These are phyloP conservation scores for Palythoa heliodiscus DNA, from an alignment of 92 coral and sea anemone genomes.

Conservation along the genomic window DNA sequence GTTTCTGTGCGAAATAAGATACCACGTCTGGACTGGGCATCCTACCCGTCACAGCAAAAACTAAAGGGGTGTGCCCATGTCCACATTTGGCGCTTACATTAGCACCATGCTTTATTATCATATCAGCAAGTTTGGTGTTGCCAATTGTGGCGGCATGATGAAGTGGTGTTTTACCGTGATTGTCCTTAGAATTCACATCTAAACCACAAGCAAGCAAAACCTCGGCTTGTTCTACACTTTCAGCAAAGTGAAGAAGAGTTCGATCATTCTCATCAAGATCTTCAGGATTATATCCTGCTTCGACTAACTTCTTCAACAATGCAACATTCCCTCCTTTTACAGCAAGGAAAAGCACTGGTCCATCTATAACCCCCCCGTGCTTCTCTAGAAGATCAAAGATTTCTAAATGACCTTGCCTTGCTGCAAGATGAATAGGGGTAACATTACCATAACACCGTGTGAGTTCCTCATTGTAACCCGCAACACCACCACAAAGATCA, in stretches of 20 bases:
- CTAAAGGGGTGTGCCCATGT: slow-evolving; percentile 20
- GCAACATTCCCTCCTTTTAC: slow-evolving; percentile 20
- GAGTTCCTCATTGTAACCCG: background rate
- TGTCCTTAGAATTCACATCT: slow-evolving; percentile 23
- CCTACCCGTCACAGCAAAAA: background rate
- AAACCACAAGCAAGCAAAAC: slow-evolving; percentile 5
- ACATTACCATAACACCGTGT: slow-evolving; percentile 7
- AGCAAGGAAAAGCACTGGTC: slow-evolving; percentile 23
- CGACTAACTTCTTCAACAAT: background rate
- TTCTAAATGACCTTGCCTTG: slow-evolving; percentile 23
- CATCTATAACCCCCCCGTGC: background rate
- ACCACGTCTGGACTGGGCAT: background rate
- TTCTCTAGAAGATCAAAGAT: slow-evolving; percentile 20
- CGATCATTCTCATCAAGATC: slow-evolving; percentile 4
- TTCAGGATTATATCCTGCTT: background rate
- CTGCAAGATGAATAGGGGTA: slow-evolving; percentile 36
- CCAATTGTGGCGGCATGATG: slow-evolving; percentile 18
- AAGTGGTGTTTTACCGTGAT: slow-evolving; percentile 16
- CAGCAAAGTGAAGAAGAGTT: slow-evolving; percentile 38
- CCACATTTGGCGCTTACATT: background rate
- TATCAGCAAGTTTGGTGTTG: slow-evolving; percentile 26
- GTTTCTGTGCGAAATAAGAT: slow-evolving; percentile 22
- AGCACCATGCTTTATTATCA: slow-evolving; percentile 32
- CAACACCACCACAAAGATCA: slow-evolving; percentile 14
- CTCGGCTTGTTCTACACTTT: slow-evolving; percentile 16